Percentiles rank a stretch among this genome's conserved stretches.
These are phyloP conservation scores for Cylindroiulus punctatus DNA, from an alignment of 2,888 invertebrate species.

Conservation along the genomic window DNA sequence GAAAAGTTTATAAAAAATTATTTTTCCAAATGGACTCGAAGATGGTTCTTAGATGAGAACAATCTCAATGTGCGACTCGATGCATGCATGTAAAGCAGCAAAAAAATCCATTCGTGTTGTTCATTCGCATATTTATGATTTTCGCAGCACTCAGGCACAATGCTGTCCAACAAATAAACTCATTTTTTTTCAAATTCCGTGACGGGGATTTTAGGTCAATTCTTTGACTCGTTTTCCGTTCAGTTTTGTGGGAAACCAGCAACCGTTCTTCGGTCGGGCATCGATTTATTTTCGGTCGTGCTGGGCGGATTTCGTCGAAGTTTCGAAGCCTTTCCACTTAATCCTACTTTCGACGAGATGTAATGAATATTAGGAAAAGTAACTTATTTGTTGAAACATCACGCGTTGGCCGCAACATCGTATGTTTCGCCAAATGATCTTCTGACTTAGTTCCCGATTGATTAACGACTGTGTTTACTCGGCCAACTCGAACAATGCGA, in stretches of 20 bases:
- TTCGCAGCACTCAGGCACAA: too few species aligned
- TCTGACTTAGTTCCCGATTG: constrained; percentile 48
- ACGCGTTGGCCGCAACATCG: constrained; percentile 46
- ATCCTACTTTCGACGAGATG: constrained; percentile 30
- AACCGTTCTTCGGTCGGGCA: neutral
- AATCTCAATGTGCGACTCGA: too few species aligned
- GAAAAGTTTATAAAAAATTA: neutral
- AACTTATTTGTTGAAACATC: constrained; percentile 50
- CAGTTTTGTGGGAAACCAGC: neutral
- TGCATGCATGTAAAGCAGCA: too few species aligned
- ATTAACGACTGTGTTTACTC: constrained; percentile 46
- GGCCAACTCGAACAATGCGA: constrained; percentile 41
- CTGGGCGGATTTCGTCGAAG: constrained; percentile 22
- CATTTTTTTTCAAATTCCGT: neutral
- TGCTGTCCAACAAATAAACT: too few species aligned
- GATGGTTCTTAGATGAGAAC: too few species aligned
- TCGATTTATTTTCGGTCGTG: neutral
- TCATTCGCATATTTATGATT: too few species aligned
- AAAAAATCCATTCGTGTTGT: too few species aligned
- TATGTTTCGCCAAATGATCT: constrained; percentile 48
- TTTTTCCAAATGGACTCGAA: too few species aligned
- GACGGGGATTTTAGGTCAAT: neutral
- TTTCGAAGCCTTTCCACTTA: constrained; percentile 30
- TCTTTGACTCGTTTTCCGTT: neutral
- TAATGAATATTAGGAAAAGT: constrained; percentile 52